phyloP scores from a whole-genome alignment of 2,113 vertebrate genomes.

The Trematomus loennbergii region DNA sequence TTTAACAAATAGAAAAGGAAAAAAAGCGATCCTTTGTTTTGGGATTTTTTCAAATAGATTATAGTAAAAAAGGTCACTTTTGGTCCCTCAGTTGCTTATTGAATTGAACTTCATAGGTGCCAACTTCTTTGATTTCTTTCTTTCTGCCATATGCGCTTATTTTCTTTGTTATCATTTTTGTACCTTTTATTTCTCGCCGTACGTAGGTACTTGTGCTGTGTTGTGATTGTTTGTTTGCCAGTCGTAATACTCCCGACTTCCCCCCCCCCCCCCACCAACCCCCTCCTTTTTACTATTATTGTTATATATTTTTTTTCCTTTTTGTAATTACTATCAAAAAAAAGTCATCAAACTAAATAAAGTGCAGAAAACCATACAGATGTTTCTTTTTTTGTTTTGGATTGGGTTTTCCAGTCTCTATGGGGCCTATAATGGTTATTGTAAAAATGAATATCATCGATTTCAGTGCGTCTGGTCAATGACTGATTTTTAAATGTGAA shows the following conservation, averaged over 20 bases:
- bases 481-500: conserved; percentile 98
- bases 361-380: conserved; percentile 81
- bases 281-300: conserved; percentile 94
- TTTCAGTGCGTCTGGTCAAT: conserved; percentile 98
- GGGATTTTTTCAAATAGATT: conserved; percentile 86
- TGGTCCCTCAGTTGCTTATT: conserved; percentile 91
- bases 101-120: conserved; percentile 95
- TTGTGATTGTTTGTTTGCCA: conserved; percentile 99
- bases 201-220: conserved; percentile 96
- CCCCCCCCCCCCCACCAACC: conserved; percentile 37
- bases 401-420: conserved; percentile 98
- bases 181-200: conserved; percentile 85
- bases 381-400: conserved; percentile 74
- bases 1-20: conserved; percentile 69
- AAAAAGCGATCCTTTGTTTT: conserved; percentile 85
- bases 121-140: conserved; percentile 78
- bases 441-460: conserved; percentile 97
- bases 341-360: conserved; percentile 83
- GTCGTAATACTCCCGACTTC: conserved; percentile 89
- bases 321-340: conserved; percentile 93
- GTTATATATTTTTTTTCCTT: conserved; percentile 85
- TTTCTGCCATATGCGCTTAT: conserved; percentile 72
- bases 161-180: conserved; percentile 75
- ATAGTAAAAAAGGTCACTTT: conserved; percentile 89
- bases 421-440: conserved; percentile 93